phyloP scores from a whole-genome alignment of 1,140 invertebrate genomes.

The Armadillidium nasatum region DNA sequence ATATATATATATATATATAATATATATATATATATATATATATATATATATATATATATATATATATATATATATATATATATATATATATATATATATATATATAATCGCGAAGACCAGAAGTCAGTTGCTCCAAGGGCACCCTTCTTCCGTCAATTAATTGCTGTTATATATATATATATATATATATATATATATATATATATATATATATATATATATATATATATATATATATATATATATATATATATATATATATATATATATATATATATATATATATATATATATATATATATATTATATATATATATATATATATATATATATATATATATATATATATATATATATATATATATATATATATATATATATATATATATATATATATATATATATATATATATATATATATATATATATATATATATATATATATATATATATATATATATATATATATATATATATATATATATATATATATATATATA shows the following conservation, averaged over 20 bases:
- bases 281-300: slow-evolving; percentile 28
- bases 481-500: slow-evolving; percentile 22
- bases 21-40: too few species aligned
- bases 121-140: too few species aligned
- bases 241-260: not conserved
- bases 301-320: slow-evolving; percentile 29
- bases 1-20: too few species aligned
- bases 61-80: too few species aligned
- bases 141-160: too few species aligned
- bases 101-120: too few species aligned
- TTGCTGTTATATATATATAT: not conserved
- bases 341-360: slow-evolving; percentile 19
- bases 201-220: not conserved
- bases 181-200: not conserved
- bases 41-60: too few species aligned
- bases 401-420: slow-evolving; percentile 17
- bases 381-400: slow-evolving; percentile 20
- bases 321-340: slow-evolving; percentile 20
- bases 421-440: slow-evolving; percentile 19
- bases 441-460: slow-evolving; percentile 27
- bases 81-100: too few species aligned
- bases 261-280: slow-evolving; percentile 1
- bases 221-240: not conserved
- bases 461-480: slow-evolving; percentile 20
- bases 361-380: slow-evolving; percentile 20